A percentile compares a stretch with the other conserved stretches of the same genome.
Evolutionary conservation across 92 coral and sea anemone genomes (phyloP).

Genomic region (Desmophyllum pertusum): DNA sequence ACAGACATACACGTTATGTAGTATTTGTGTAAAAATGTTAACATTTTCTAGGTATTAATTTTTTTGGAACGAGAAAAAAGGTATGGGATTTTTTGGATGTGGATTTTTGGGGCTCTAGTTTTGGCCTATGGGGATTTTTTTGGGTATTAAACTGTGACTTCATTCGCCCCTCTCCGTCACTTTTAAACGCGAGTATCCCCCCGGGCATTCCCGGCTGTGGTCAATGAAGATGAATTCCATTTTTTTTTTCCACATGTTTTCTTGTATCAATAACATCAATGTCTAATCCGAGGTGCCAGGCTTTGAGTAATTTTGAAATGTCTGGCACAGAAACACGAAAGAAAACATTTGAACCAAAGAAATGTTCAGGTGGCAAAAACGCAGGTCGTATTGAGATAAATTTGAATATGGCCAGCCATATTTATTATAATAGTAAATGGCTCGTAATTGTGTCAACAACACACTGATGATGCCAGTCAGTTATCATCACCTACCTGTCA

Average conservation of each 20-base stretch:
- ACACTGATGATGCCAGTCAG: constrained; percentile 3
- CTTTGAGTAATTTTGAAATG: background rate
- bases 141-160: no score
- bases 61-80: no score
- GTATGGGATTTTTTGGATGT: no score
- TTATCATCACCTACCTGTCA: constrained; percentile 5
- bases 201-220: background rate
- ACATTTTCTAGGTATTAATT: no score
- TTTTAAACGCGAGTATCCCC: no score
- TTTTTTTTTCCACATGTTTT: background rate
- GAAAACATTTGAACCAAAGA: background rate
- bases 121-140: no score
- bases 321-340: background rate
- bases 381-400: background rate
- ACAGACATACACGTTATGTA: no score
- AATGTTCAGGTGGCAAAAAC: background rate
- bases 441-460: constrained; percentile 6
- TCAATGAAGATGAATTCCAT: background rate
- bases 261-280: background rate
- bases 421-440: background rate
- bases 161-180: no score
- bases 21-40: no score
- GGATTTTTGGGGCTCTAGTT: no score
- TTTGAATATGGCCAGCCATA: constrained; percentile 4
- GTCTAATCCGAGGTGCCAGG: background rate